Conservation (phyloP, 2,113 vertebrate species). For the Lagopus leucura region DNA sequence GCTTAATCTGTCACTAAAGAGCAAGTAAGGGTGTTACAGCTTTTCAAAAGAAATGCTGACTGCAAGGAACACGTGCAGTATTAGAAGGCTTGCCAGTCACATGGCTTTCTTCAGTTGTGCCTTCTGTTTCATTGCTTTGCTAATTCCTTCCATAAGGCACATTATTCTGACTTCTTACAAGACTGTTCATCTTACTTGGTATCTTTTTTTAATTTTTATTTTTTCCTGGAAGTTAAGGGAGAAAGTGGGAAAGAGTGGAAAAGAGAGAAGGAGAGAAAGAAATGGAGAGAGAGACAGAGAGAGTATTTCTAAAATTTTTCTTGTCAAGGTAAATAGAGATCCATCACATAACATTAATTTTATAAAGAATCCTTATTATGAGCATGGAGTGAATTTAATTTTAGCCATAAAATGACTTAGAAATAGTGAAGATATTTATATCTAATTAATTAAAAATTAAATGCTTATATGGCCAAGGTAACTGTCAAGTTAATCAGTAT, state of each 20-base stretch:
- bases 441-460: neutral
- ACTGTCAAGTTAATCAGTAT: neutral
- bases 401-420: neutral
- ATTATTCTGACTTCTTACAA: neutral
- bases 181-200: neutral
- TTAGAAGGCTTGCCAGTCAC: slow-evolving; percentile 13
- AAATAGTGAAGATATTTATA: neutral
- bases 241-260: neutral
- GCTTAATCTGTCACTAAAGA: slow-evolving; percentile 67
- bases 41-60: slow-evolving; percentile 58
- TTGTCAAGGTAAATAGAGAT: neutral
- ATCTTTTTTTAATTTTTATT: neutral
- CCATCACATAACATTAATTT: neutral
- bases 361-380: neutral
- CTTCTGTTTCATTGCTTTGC: slow-evolving; percentile 25
- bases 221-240: neutral
- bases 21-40: slow-evolving; percentile 57
- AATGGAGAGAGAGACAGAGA: neutral
- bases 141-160: neutral
- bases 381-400: neutral
- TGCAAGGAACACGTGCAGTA: slow-evolving; percentile 19
- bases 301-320: neutral
- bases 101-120: neutral
- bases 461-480: neutral
- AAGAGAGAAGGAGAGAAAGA: neutral